Evolutionary conservation across 2,113 vertebrate genomes (phyloP), one percentile per base, ranked within the genome.

Genomic region (Lanius ludovicianus): DNA sequence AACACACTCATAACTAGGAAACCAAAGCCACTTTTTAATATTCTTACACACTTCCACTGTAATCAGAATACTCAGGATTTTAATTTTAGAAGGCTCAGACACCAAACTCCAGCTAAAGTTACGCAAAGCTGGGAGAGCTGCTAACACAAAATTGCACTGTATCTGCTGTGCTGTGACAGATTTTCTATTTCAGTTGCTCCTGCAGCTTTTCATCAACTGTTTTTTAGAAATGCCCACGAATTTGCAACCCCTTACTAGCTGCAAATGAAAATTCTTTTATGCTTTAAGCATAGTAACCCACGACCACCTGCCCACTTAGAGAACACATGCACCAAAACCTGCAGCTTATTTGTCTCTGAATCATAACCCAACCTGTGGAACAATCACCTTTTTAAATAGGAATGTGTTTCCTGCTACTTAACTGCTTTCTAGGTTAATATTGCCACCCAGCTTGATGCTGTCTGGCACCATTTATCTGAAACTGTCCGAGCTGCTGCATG

Each of bases 11-110:
- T 85, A 87, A 57, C 68, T 52, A 73, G 78, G 63, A 94, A 94
- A 95, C 59, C 85, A 69, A 90, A 88, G 63, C 35, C 35, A 55
- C 62, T 89, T 88, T 73, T 80, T 57, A 93, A 84, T 69, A 82
- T 39, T 74, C 91, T 93, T 56, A 76, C 75, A 81, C 33, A 39
- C 33, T 87, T 80, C 19, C 27, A 93, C 87, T 88, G 75, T 71
- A 70, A 90, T 64, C 63, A 77, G 70, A 96, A 91, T 73, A 94
- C 78, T 74, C 33, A 10, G 30, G 50, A 59, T 87, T 89, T 94
- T 86, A 94, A 95, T 93, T 96, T 94, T 87, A 93, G 87, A 92
- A 93, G 67, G 65, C 47, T 67, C 33, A 73, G 60, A 78, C 77
- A 70, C 42, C 21, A 24, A 96, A 86, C 88, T 93, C 79, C 90